These are phyloP conservation scores for Caenorhabditis sp. DNA, from an alignment of 2,888 invertebrate genomes.

Conservation along the genomic window DNA sequence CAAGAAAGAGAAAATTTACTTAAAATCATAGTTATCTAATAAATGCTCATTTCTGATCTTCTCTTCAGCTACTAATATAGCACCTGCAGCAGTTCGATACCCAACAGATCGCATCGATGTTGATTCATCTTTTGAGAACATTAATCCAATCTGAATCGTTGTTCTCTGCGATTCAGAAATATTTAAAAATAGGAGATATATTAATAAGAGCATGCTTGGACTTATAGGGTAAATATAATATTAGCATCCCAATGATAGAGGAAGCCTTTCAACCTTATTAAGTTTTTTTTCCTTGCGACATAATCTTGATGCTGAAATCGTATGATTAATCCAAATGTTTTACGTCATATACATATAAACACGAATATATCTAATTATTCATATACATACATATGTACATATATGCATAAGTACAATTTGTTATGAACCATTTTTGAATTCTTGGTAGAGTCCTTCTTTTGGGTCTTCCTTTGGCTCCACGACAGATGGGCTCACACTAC, in stretches of 20 bases:
- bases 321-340: no score
- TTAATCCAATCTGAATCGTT: constrained; percentile 19
- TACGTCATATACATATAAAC: no score
- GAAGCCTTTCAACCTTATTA: no score
- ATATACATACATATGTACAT: no score
- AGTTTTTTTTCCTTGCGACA: no score
- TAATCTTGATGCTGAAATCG: no score
- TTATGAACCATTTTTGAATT: constrained; percentile 43
- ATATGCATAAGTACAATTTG: no score
- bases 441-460: background rate
- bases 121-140: constrained; percentile 28
- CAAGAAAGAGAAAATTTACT: constrained; percentile 8
- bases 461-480: background rate
- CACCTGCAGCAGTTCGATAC: constrained; percentile 41
- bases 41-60: constrained; percentile 39
- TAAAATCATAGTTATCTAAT: constrained; percentile 38
- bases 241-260: no score
- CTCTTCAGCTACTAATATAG: constrained; percentile 40
- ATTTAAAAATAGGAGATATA: no score
- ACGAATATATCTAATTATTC: no score
- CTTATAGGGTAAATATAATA: no score
- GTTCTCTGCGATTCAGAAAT: background rate
- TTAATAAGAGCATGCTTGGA: no score
- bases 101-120: constrained; percentile 17
- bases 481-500: constrained; percentile 8